phyloP scores from a whole-genome alignment of 2,797 vertebrate genomes.

The Onychomys arenicola region DNA sequence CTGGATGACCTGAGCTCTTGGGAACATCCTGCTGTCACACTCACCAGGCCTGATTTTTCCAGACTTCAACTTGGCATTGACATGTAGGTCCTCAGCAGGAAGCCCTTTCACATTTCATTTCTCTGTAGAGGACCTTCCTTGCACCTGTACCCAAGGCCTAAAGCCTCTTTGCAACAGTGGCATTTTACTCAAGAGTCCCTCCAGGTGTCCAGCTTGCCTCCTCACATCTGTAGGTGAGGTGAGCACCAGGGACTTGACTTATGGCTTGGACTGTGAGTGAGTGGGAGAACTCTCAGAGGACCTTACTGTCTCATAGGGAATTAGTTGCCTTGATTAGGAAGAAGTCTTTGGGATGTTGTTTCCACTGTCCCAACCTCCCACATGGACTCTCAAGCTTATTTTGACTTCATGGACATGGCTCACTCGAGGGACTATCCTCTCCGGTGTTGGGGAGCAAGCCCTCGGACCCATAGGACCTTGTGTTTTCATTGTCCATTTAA shows the following conservation, averaged over 20 bases:
- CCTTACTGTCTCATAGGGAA: neutral
- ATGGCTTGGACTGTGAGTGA: neutral
- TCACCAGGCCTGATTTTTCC: neutral
- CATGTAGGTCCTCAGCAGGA: neutral
- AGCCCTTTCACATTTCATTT: neutral
- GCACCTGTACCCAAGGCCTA: neutral
- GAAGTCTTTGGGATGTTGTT: neutral
- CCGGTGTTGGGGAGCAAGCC: no score
- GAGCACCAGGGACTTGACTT: no score
- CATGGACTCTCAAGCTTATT: neutral
- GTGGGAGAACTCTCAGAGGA: neutral
- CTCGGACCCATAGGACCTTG: neutral
- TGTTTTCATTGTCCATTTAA: neutral
- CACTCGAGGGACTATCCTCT: neutral
- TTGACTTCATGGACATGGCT: neutral
- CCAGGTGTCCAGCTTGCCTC: no score
- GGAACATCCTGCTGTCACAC: neutral
- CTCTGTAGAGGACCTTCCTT: neutral
- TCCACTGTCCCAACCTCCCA: neutral
- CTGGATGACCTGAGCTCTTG: neutral
- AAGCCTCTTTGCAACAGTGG: neutral
- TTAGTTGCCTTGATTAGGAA: neutral
- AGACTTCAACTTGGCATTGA: no score
- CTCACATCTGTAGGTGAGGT: neutral
- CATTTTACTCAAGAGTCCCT: neutral